Conservation (phyloP, 2,797 vertebrate species). For the Petrocephalus sullivani region DNA sequence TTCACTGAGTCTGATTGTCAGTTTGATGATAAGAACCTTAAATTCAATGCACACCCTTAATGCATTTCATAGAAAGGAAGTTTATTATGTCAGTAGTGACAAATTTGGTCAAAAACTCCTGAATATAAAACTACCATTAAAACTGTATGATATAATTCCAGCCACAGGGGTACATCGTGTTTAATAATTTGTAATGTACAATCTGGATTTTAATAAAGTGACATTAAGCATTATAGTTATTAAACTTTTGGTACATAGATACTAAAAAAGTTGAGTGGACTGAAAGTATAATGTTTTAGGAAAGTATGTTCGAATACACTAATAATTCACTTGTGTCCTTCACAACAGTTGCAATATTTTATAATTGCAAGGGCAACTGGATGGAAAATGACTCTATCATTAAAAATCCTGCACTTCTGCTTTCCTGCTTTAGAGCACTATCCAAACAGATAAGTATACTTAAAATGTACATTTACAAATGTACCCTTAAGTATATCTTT, state of each 20-base stretch:
- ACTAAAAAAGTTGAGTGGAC: constrained; percentile 41
- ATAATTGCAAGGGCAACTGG: constrained; percentile 36
- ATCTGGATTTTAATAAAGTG: constrained; percentile 67
- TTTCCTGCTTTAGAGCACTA: neutral
- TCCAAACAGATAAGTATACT: neutral
- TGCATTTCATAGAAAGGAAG: constrained; percentile 33
- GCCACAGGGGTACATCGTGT: neutral
- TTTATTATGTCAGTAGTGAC: constrained; percentile 23
- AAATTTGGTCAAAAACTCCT: constrained; percentile 50
- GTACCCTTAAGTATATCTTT: neutral
- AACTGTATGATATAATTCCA: constrained; percentile 33
- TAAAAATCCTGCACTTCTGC: neutral
- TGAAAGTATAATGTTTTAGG: constrained; percentile 34
- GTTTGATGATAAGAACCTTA: neutral
- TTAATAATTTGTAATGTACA: constrained; percentile 49
- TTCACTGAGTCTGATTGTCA: neutral
- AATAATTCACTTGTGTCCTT: constrained; percentile 13
- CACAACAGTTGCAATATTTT: constrained; percentile 28
- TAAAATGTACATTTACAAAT: neutral
- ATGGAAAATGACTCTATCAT: constrained; percentile 18
- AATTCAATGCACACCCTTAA: constrained; percentile 12
- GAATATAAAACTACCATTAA: constrained; percentile 15
- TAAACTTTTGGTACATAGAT: constrained; percentile 42
- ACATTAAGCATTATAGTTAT: constrained; percentile 47
- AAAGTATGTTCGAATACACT: neutral